These are phyloP conservation scores for Rhizoglyphus robini DNA, from an alignment of 1,140 invertebrate genomes.

Conservation along the genomic window DNA sequence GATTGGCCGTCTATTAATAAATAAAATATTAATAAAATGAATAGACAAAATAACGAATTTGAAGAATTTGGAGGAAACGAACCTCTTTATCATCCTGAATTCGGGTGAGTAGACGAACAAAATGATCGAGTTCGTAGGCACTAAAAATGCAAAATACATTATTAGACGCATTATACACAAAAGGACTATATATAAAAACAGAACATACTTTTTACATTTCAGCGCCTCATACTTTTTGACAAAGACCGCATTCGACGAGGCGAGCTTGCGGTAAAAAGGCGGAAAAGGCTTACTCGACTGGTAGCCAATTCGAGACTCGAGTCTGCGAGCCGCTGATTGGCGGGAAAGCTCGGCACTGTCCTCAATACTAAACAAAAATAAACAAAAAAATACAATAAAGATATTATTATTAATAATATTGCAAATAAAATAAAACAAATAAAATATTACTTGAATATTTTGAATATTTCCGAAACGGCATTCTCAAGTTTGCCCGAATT, in stretches of 20 bases:
- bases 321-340: neutral
- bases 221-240: conserved; percentile 38
- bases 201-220: conserved; percentile 36
- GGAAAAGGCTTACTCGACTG: conserved; percentile 4
- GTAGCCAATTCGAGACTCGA: neutral
- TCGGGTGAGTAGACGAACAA: conserved; percentile 34
- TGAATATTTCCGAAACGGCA: neutral
- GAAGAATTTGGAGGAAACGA: neutral
- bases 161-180: neutral
- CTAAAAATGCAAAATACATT: conserved; percentile 27
- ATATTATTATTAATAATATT: neutral
- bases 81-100: conserved; percentile 32
- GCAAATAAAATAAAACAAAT: neutral
- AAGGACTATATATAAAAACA: too few species aligned
- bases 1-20: too few species aligned
- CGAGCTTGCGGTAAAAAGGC: neutral
- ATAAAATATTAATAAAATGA: neutral
- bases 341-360: neutral
- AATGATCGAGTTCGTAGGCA: conserved; percentile 33
- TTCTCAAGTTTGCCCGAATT: neutral
- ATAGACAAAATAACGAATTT: neutral
- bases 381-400: neutral
- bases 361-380: neutral
- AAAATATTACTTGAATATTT: conserved; percentile 6
- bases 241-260: conserved; percentile 27